Conservation (phyloP, 2,113 vertebrate species). For the Spea bombifrons region DNA sequence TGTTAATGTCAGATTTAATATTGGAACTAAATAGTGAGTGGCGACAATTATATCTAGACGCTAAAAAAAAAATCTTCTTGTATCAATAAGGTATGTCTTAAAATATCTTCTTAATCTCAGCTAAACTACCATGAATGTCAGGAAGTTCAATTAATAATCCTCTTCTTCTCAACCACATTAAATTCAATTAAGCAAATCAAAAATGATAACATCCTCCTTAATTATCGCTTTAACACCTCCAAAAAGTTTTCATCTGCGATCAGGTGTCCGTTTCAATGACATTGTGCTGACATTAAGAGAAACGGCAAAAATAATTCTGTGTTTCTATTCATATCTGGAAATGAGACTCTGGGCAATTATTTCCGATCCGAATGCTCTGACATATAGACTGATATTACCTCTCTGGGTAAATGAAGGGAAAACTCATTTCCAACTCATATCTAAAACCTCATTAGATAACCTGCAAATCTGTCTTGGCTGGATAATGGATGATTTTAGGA, state of each 20-base stretch:
- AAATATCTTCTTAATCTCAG: conserved; percentile 20
- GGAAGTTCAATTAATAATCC: conserved; percentile 40
- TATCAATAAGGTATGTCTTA: conserved; percentile 3
- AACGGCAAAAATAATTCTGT: conserved; percentile 40
- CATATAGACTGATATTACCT: conserved; percentile 48
- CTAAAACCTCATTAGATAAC: conserved; percentile 43
- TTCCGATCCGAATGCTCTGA: conserved; percentile 40
- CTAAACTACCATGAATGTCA: conserved; percentile 31
- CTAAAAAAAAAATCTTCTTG: not conserved
- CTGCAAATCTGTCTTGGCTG: conserved; percentile 38
- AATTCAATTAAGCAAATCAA: conserved; percentile 37
- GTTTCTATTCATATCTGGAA: conserved; percentile 48
- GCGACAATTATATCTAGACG: not conserved
- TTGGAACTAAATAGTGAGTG: not conserved
- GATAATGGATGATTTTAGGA: conserved; percentile 35
- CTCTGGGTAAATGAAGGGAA: conserved; percentile 48
- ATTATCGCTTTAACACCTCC: conserved; percentile 23
- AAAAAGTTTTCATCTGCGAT: conserved; percentile 16
- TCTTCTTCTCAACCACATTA: conserved; percentile 37
- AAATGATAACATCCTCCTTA: conserved; percentile 33
- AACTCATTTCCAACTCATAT: conserved; percentile 45
- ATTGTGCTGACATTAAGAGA: conserved; percentile 45
- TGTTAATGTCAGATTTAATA: too few relatives aligned
- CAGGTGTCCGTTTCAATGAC: conserved; percentile 35
- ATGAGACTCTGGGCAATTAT: conserved; percentile 48